Evolutionary conservation across 2,113 vertebrate species (phyloP).

Genomic region (Pygoscelis adeliae): DNA sequence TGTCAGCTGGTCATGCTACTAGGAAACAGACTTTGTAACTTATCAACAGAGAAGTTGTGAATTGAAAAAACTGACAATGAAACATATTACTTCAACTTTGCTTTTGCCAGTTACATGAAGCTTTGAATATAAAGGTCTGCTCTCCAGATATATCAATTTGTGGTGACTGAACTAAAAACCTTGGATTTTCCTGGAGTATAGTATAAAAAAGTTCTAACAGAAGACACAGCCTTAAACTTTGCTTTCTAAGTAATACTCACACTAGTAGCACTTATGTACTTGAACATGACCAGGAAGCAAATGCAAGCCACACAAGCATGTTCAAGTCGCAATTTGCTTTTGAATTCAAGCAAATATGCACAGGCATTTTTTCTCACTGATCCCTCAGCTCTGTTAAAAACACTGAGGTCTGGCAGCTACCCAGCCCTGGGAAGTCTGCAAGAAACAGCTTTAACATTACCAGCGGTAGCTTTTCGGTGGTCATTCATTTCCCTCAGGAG

Average conservation of each 20-base stretch:
- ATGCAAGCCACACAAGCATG: background rate
- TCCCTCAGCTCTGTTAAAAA: constrained; percentile 7
- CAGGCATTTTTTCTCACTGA: background rate
- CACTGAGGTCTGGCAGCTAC: constrained; percentile 19
- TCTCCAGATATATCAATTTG: background rate
- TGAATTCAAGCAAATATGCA: background rate
- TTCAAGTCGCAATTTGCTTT: background rate
- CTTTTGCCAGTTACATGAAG: background rate
- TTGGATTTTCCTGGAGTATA: background rate
- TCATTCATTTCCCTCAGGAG: background rate
- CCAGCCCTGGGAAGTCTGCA: background rate
- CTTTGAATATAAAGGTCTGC: background rate
- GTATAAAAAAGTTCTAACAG: background rate
- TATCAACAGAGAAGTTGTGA: background rate
- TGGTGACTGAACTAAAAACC: background rate
- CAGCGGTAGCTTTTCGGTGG: background rate
- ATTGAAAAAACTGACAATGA: background rate
- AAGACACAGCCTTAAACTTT: background rate
- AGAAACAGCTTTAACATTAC: background rate
- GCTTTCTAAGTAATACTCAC: background rate
- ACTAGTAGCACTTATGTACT: background rate
- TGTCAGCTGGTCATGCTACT: background rate
- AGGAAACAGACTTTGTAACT: background rate
- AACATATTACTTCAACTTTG: background rate
- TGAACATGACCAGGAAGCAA: background rate